Evolutionary conservation across 2,888 invertebrate genomes (phyloP).

Genomic region (Cerceris rybyensis): DNA sequence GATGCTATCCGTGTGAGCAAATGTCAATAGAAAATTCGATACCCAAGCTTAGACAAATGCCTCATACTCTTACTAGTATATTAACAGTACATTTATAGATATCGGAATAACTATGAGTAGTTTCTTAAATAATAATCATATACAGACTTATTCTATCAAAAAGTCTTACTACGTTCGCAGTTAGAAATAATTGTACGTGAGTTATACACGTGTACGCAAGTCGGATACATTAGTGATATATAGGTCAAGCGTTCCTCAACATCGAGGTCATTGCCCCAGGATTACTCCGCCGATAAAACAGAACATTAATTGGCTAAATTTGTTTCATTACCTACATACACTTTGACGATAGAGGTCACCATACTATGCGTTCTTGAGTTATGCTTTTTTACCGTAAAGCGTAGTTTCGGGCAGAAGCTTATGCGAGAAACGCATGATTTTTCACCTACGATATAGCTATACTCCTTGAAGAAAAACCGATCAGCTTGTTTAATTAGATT

Average conservation of each 20-base stretch:
- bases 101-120: not conserved
- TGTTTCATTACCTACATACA: conserved; percentile 50
- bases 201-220: conserved; percentile 50
- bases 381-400: conserved; percentile 11
- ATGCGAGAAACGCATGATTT: not conserved
- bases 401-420: not conserved
- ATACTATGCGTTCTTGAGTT: conserved; percentile 26
- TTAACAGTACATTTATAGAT: not conserved
- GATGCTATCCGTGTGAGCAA: no score
- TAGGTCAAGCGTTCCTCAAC: conserved; percentile 75
- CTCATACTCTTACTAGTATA: no score
- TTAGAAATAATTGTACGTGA: conserved; percentile 19
- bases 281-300: conserved; percentile 66
- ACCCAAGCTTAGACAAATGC: no score
- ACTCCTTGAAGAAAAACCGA: not conserved
- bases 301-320: conserved; percentile 55
- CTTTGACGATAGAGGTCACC: conserved; percentile 64
- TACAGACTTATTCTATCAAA: not conserved
- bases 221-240: conserved; percentile 67
- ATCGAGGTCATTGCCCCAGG: conserved; percentile 73
- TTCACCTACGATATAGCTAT: not conserved
- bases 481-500: not conserved
- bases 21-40: no score
- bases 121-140: not conserved
- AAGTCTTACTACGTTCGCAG: not conserved